These are phyloP conservation scores for Drosophila serrata DNA, from an alignment of 1,140 invertebrate genomes.

Conservation along the genomic window DNA sequence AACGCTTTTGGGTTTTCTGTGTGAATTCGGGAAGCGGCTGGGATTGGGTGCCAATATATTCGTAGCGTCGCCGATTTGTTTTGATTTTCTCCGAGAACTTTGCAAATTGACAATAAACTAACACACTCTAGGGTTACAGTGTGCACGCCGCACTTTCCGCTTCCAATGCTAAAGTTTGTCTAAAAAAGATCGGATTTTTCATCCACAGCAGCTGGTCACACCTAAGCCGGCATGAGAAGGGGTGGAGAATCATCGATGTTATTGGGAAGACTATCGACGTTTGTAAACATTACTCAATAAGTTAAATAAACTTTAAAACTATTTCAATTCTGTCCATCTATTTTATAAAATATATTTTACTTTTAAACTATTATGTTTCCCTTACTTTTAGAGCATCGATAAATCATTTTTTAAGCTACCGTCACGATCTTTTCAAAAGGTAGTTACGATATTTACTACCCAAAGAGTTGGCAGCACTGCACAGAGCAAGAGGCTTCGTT, in stretches of 20 bases:
- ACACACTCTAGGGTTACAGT: not conserved
- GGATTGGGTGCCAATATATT: constrained; percentile 3
- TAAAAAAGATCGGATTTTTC: not conserved
- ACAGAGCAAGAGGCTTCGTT: constrained; percentile 7
- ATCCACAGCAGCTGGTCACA: not conserved
- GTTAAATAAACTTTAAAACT: not conserved
- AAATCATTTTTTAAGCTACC: not conserved
- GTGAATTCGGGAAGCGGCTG: constrained; percentile 1
- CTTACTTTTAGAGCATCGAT: not conserved
- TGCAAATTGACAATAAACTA: constrained; percentile 14
- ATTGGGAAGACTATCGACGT: no score
- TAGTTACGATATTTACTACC: no score
- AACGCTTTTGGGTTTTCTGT: not conserved
- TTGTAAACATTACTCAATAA: not conserved
- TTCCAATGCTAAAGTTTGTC: not conserved
- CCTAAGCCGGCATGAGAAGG: no score
- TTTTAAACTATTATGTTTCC: not conserved
- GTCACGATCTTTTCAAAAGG: not conserved
- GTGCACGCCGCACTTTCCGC: not conserved
- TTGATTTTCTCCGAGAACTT: constrained; percentile 15
- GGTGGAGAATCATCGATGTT: no score
- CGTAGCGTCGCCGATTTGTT: constrained; percentile 4
- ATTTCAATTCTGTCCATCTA: not conserved
- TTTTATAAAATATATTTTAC: not conserved
- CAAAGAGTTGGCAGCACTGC: not conserved